Conservation (phyloP, 2,797 vertebrate genomes). For the Gallinago solitaria region DNA sequence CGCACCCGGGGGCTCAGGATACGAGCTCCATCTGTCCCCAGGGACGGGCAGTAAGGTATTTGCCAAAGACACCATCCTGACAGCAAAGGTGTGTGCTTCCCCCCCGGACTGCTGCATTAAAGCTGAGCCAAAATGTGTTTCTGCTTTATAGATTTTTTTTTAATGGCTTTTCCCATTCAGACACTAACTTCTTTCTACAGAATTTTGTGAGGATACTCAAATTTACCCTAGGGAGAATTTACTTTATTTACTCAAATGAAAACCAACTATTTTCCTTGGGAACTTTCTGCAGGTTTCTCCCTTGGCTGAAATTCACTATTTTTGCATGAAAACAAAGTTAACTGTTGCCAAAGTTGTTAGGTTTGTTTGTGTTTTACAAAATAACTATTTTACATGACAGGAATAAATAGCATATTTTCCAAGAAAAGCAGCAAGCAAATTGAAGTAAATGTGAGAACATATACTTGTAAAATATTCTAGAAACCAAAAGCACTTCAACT, state of each 20-base stretch:
- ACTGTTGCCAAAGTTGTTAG: neutral
- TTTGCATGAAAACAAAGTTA: neutral
- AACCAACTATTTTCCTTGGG: neutral
- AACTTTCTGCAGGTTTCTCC: neutral
- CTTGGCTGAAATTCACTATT: neutral
- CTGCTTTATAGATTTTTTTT: neutral
- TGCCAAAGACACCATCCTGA: neutral
- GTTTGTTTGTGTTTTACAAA: neutral
- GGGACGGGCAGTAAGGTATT: rapidly evolving
- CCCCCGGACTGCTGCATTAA: neutral
- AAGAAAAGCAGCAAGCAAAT: neutral
- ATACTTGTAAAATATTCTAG: neutral
- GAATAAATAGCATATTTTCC: neutral
- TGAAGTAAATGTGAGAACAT: neutral
- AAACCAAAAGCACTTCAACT: neutral
- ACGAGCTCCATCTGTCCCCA: rapidly evolving
- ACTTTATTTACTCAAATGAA: neutral
- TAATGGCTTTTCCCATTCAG: neutral
- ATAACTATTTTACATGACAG: neutral
- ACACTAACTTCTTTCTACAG: neutral
- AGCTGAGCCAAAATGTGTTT: neutral
- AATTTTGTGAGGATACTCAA: neutral
- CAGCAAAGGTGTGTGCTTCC: neutral
- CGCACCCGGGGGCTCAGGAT: rapidly evolving
- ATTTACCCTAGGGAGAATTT: neutral